These are phyloP conservation scores for Melanchra persicariae DNA, from an alignment of 2,888 invertebrate species.

Conservation along the genomic window DNA sequence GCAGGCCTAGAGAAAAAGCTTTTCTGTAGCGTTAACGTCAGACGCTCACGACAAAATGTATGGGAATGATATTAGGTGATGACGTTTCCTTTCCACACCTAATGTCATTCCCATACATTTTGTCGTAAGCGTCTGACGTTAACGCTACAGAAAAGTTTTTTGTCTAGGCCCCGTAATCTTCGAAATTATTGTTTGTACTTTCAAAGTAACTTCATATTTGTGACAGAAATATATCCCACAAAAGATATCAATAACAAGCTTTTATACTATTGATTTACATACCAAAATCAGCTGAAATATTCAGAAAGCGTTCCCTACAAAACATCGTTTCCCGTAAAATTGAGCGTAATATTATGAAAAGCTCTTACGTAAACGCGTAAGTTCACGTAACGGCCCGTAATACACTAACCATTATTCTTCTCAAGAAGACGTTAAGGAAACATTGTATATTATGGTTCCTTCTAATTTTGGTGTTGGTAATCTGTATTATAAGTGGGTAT, in stretches of 20 bases:
- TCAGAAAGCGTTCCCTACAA: slow-evolving; percentile 3
- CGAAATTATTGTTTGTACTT: not conserved
- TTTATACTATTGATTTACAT: slow-evolving; percentile 16
- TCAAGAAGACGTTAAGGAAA: slow-evolving; percentile 28
- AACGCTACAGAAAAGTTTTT: no score
- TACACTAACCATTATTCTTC: slow-evolving; percentile 39
- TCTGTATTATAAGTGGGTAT: slow-evolving; percentile 19
- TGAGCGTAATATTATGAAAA: slow-evolving; percentile 28
- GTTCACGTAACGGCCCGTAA: slow-evolving; percentile 24
- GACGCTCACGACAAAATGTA: no score
- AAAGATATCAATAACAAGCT: not conserved
- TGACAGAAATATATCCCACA: not conserved
- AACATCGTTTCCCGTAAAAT: slow-evolving; percentile 30
- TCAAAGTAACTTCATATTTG: no score
- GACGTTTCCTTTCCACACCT: no score
- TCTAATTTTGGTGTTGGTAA: slow-evolving; percentile 34
- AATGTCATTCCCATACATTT: no score
- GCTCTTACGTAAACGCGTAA: slow-evolving; percentile 21
- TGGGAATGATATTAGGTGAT: no score
- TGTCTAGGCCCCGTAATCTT: no score
- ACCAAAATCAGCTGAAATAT: slow-evolving; percentile 30
- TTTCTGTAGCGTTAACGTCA: no score
- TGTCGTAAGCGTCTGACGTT: no score
- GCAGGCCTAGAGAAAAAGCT: no score
- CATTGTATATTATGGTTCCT: slow-evolving; percentile 6